Conservation (phyloP, 2,888 invertebrate species). For the Uropetala carovei region DNA sequence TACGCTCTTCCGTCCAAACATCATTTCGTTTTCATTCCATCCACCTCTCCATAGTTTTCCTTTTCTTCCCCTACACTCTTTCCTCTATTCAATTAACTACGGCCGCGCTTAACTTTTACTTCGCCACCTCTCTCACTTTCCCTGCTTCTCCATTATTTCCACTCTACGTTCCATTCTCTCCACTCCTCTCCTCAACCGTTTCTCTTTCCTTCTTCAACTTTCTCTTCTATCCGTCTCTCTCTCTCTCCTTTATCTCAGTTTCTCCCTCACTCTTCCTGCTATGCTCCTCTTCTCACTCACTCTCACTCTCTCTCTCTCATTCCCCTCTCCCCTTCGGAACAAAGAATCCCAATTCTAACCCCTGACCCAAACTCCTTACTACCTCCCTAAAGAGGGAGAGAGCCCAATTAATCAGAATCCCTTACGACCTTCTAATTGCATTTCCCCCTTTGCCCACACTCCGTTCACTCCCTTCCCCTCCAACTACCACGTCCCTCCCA, state of each 20-base stretch:
- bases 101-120: neutral
- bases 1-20: too few relatives aligned
- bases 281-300: neutral
- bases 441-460: neutral
- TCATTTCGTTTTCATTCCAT: too few relatives aligned
- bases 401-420: slow-evolving; percentile 61
- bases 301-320: neutral
- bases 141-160: slow-evolving; percentile 10
- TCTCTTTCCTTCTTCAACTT: neutral
- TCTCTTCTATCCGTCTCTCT: neutral
- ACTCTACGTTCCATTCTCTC: slow-evolving; percentile 21
- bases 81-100: neutral
- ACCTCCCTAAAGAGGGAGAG: neutral
- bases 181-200: neutral
- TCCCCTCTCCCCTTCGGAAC: neutral
- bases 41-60: too few relatives aligned
- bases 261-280: neutral
- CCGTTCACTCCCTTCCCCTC: neutral
- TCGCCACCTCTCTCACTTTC: slow-evolving; percentile 39
- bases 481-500: neutral
- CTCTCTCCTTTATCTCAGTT: neutral
- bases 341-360: slow-evolving; percentile 59
- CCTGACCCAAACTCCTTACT: slow-evolving; percentile 25
- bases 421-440: slow-evolving; percentile 64
- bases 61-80: neutral